Conservation (phyloP, 2,113 vertebrate species). For the Pyxicephalus adspersus region DNA sequence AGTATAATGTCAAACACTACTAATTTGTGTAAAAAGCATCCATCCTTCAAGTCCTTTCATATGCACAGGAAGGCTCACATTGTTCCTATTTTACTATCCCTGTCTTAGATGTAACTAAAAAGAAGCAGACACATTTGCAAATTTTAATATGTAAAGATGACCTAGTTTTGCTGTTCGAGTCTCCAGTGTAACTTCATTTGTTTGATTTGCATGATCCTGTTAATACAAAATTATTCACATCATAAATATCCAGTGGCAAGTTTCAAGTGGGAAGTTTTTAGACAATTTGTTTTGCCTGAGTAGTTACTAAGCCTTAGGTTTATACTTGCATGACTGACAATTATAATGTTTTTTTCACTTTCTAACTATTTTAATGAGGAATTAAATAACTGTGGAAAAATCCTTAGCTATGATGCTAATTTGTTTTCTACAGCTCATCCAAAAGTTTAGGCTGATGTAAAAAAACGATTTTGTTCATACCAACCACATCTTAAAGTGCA, state of each 20-base stretch:
- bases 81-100: background rate
- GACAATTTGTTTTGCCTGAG: background rate
- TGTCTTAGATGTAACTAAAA: background rate
- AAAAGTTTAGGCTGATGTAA: too few relatives aligned
- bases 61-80: too few relatives aligned
- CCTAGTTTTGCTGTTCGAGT: constrained; percentile 29
- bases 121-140: constrained; percentile 8
- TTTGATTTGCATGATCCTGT: constrained; percentile 20
- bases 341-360: background rate
- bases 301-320: background rate
- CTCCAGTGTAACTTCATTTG: constrained; percentile 30
- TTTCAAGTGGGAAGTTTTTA: background rate
- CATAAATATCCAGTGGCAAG: background rate
- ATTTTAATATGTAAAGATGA: constrained; percentile 32
- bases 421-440: too few relatives aligned
- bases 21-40: too few relatives aligned
- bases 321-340: background rate
- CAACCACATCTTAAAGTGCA: too few relatives aligned
- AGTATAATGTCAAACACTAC: too few relatives aligned
- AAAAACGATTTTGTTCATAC: too few relatives aligned
- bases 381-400: too few relatives aligned
- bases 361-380: background rate
- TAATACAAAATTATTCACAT: constrained; percentile 8
- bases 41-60: too few relatives aligned
- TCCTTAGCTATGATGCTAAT: too few relatives aligned